phyloP scores from a whole-genome alignment of 2,888 invertebrate genomes.

The Acleris cristana region DNA sequence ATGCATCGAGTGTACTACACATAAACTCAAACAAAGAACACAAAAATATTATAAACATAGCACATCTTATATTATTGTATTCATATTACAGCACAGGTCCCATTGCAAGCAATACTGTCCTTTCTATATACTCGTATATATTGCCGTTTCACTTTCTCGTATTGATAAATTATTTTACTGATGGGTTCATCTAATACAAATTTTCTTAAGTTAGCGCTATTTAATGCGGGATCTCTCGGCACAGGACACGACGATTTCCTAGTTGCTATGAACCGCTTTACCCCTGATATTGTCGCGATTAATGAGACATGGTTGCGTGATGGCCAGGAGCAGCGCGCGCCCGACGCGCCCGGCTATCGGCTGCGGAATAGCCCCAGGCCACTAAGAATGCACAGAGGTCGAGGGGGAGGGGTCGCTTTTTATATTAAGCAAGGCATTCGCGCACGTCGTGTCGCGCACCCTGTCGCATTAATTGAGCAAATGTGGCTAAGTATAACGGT shows the following conservation, averaged over 20 bases:
- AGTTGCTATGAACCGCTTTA: neutral
- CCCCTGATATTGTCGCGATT: slow-evolving; percentile 28
- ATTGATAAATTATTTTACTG: no score
- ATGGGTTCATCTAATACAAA: neutral
- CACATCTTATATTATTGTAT: no score
- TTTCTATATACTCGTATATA: no score
- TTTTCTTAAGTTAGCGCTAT: neutral
- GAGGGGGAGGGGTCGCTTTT: slow-evolving; percentile 34
- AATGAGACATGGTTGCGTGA: slow-evolving; percentile 35
- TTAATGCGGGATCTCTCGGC: neutral
- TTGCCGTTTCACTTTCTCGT: no score
- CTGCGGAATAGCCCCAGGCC: slow-evolving; percentile 20
- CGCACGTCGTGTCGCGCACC: neutral
- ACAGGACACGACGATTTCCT: neutral
- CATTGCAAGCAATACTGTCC: no score
- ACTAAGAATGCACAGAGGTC: neutral
- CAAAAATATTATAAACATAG: no score
- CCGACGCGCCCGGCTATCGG: slow-evolving; percentile 21
- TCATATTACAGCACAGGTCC: no score
- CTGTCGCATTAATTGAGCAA: slow-evolving; percentile 1
- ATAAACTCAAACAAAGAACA: no score
- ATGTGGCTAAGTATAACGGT: neutral
- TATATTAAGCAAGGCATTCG: slow-evolving; percentile 7
- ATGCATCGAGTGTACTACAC: no score
- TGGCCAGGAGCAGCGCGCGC: slow-evolving; percentile 30